Evolutionary conservation across 1,140 invertebrate species (phyloP), one percentile per base, ranked within the genome.

Genomic region (Portunus trituberculatus): DNA sequence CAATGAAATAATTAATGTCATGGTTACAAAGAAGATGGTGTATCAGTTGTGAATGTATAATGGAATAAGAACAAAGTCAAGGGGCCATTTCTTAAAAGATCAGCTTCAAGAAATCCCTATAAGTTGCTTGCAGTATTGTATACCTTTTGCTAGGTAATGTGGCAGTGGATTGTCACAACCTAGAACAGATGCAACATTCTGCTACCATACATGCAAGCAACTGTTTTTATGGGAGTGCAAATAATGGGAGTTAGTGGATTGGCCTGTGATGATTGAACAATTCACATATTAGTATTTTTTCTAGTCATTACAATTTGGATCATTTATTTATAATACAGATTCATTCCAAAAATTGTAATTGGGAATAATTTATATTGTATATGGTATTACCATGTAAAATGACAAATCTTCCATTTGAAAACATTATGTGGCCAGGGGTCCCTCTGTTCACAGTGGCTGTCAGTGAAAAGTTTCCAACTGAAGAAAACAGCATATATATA

Each of bases 261-360:
- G 94, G 94, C 95, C 95, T 95, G 87, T 95, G 95, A 93, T 95
- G 93, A 95, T 93, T 95, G 92, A 95, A 95, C 95, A 93, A 93
- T 95, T 93, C 92, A 93, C 95, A 82, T 93, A 90, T 93, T 95
- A 95, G 95, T 95, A 95, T 95, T 95, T 95, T 86, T 95, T 95
- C 95, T 95, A 95, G 95, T 95, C 95, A 95, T 93, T 95, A 82
- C 92, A 95, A 95, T 93, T 95, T 95, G 95, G 95, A 95, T 92
- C 87, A 92, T 84, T 39, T 95, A 93, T 95, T 92, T 95, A 94
- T 94, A 94, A 91, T 67, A 95, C 88, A 84, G 94, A 95, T 95
- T 93, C 94, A 95, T 95, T 95, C 94, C 94, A 95, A 95, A 95
- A 94, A 91, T 95, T 95, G 94, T 95, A 92, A 95, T 95, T 95